A percentile compares a stretch with the other conserved stretches of the same genome.
Conservation (phyloP, 1,140 invertebrate genomes). For the Pogonus chalceus region DNA sequence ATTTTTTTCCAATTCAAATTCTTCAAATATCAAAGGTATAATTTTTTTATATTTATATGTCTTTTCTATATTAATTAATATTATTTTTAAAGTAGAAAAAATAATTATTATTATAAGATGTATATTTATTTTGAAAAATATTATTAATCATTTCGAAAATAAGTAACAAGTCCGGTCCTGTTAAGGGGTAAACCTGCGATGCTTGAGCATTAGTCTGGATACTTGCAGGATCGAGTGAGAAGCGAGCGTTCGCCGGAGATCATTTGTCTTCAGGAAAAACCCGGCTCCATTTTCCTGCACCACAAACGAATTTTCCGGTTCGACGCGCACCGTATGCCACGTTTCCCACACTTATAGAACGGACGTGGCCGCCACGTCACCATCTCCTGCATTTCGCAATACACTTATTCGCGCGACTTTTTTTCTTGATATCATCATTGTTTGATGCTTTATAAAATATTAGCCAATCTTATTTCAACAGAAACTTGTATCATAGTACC, state of each 20-base stretch:
- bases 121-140: background rate
- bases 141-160: background rate
- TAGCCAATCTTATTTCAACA: no score
- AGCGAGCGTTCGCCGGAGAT: constrained; percentile 24
- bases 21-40: no score
- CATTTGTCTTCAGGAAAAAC: constrained; percentile 36
- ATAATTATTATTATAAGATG: background rate
- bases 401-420: no score
- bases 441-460: no score
- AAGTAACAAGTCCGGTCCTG: background rate
- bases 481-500: no score
- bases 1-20: no score
- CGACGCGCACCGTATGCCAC: constrained; percentile 24
- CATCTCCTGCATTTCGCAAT: no score
- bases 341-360: constrained; percentile 22
- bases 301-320: constrained; percentile 35
- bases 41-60: no score
- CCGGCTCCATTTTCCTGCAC: constrained; percentile 30
- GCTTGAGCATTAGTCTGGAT: constrained; percentile 31
- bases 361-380: no score
- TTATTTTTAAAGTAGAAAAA: constrained; percentile 1
- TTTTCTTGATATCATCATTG: no score
- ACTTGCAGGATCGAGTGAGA: constrained; percentile 11
- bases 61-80: no score
- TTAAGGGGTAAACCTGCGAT: background rate